Base-by-base conservation (phyloP, 2,113 vertebrate species). In the Tetrao urogallus region DNA sequence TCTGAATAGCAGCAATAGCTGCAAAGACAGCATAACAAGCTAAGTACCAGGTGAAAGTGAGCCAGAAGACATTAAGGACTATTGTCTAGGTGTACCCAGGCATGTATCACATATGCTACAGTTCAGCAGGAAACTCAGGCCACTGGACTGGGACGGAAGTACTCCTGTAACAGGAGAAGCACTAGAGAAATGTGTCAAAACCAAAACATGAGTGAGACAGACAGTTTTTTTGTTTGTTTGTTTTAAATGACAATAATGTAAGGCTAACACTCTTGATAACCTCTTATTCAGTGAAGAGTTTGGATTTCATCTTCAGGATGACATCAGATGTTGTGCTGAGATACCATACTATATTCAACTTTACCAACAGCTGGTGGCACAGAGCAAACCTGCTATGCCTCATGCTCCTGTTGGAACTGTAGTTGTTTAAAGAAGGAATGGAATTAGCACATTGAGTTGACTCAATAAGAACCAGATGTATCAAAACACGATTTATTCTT, bases 401-500 rank as follows among this genome's bases (percentile, higher is more conserved):
- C 24, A 1, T 22, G 50, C 36, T 76, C 27, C 1, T 25, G 45
- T 47, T 21, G n/a, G 20, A 60, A 38, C 21, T 61, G 72, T 60
- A 43, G 21, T 10, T 36, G 11, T 42, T 61, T n/a, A 47, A 56
- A 83, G 22, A 80, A 60, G 30, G 6, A 36, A 81, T 48, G 56
- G 86, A 78, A 63, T 8, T 40, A 27, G 50, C 4, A 28, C 22
- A 77, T 27, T n/a, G 40, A 90, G n/a, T 34, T 75, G 52, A 93
- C 52, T 60, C 30, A 18, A 10, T 9, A 45, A 91, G 77, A 95
- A 93, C 10, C 72, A 94, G 24, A 36, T 85, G 17, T 97, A 97
- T 84, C 94, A 97, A 97, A 98, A 96, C 79, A 97, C 84, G 91
- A 90, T 97, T 97, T 98, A 97, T 97, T 98, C 71, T 75, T 95